Evolutionary conservation across 2,797 vertebrate genomes (phyloP).

Genomic region (Melanotaenia parkinsoni): DNA sequence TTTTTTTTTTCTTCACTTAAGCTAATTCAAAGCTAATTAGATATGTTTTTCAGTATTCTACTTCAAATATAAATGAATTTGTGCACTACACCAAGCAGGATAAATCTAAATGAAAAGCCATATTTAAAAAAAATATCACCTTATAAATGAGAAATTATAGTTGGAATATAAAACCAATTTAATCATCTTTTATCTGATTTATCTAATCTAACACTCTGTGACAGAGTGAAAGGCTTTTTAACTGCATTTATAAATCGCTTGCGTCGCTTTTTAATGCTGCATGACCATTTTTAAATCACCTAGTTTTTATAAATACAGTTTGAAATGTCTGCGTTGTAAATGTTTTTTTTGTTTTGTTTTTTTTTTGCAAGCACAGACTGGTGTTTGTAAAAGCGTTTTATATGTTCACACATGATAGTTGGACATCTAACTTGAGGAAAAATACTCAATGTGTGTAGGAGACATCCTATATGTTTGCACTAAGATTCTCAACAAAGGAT

Average conservation of each 20-base stretch:
- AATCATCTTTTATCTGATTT: not conserved
- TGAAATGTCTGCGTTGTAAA: not conserved
- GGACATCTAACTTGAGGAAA: not conserved
- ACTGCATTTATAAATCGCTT: not conserved
- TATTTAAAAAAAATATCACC: not conserved
- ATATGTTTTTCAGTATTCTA: not conserved
- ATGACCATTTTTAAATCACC: not conserved
- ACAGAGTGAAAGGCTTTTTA: not conserved
- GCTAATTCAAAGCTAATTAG: constrained; percentile 31
- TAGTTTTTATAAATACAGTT: not conserved
- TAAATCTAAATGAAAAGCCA: not conserved
- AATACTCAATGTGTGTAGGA: not conserved
- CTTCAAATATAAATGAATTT: not conserved
- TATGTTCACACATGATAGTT: not conserved
- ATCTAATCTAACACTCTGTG: not conserved
- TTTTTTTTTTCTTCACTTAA: constrained; percentile 1
- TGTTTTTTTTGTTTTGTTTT: not conserved
- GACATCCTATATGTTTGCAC: not conserved
- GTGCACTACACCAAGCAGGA: not conserved
- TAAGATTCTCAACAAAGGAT: not conserved
- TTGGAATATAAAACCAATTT: not conserved
- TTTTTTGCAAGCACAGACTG: not conserved
- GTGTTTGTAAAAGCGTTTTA: not conserved
- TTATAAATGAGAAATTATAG: not conserved
- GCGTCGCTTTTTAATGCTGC: not conserved